These are phyloP conservation scores for Nasonia vitripennis DNA, from an alignment of 1,140 invertebrate genomes.

Conservation along the genomic window DNA sequence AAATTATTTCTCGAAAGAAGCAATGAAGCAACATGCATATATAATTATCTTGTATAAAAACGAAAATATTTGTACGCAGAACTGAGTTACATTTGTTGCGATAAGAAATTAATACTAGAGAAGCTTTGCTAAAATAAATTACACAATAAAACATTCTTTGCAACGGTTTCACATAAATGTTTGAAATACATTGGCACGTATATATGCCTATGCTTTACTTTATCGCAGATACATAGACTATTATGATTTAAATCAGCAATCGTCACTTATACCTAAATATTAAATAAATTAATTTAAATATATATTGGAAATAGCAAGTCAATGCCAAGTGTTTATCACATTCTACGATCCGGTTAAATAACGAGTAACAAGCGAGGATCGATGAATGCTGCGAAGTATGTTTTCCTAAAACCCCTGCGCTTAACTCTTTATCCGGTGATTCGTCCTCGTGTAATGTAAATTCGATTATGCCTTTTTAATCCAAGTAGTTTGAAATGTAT, in stretches of 20 bases:
- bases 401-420: neutral
- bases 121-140: slow-evolving; percentile 7
- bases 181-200: slow-evolving; percentile 27
- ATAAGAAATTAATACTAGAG: neutral
- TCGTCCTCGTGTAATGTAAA: neutral
- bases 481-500: neutral
- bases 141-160: neutral
- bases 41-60: neutral
- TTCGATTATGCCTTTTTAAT: neutral
- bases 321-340: slow-evolving; percentile 41
- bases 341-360: slow-evolving; percentile 44
- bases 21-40: neutral
- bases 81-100: neutral
- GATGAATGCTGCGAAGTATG: slow-evolving; percentile 28
- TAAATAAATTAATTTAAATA: slow-evolving; percentile 36
- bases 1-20: slow-evolving; percentile 14
- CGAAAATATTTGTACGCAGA: neutral
- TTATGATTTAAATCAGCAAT: slow-evolving; percentile 31
- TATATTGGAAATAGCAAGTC: slow-evolving; percentile 35
- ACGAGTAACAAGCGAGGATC: slow-evolving; percentile 48
- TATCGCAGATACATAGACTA: neutral
- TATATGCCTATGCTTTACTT: slow-evolving; percentile 12
- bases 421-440: slow-evolving; percentile 36
- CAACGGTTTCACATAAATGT: neutral
- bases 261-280: neutral